A percentile compares a stretch with the other conserved stretches of the same genome.
phyloP scores from a whole-genome alignment of 2,113 vertebrate species.

The Megalops atlanticus region DNA sequence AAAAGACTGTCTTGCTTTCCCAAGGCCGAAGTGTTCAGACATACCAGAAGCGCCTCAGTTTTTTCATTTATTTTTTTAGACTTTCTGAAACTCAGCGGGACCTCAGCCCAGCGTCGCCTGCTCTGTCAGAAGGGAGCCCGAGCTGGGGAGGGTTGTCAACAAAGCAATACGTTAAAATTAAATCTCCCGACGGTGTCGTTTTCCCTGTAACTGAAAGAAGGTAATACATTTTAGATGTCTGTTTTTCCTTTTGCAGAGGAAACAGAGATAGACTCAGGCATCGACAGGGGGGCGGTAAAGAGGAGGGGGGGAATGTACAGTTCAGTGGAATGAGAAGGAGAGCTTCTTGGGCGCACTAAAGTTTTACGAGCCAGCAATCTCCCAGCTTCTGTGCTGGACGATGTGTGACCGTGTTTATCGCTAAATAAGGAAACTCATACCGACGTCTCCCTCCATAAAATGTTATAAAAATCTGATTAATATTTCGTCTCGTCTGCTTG shows the following conservation, averaged over 20 bases:
- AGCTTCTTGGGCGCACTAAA: conserved; percentile 38
- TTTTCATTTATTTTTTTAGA: conserved; percentile 47
- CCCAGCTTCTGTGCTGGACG: conserved; percentile 46
- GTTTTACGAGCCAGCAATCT: conserved; percentile 42
- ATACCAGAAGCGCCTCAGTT: conserved; percentile 39
- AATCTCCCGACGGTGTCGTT: conserved; percentile 25
- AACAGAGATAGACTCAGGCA: background rate
- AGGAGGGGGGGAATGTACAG: conserved; percentile 58
- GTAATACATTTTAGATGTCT: background rate
- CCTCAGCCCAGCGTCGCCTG: conserved; percentile 53
- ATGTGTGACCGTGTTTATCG: conserved; percentile 60
- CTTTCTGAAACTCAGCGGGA: conserved; percentile 56
- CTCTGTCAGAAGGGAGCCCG: conserved; percentile 35
- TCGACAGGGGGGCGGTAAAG: background rate
- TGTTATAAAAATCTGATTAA: conserved; percentile 19
- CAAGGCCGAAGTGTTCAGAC: conserved; percentile 38
- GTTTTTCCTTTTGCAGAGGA: background rate
- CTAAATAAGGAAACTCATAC: conserved; percentile 22
- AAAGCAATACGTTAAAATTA: background rate
- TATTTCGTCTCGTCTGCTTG: conserved; percentile 26
- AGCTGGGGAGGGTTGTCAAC: background rate
- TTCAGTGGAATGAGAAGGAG: conserved; percentile 59
- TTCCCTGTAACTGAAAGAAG: conserved; percentile 6
- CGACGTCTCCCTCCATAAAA: conserved; percentile 18
- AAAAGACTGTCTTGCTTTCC: background rate